Percentiles rank a stretch among this genome's conserved stretches.
These are phyloP conservation scores for Amphiprion clarkii DNA, from an alignment of 2,797 vertebrate species.

Conservation along the genomic window DNA sequence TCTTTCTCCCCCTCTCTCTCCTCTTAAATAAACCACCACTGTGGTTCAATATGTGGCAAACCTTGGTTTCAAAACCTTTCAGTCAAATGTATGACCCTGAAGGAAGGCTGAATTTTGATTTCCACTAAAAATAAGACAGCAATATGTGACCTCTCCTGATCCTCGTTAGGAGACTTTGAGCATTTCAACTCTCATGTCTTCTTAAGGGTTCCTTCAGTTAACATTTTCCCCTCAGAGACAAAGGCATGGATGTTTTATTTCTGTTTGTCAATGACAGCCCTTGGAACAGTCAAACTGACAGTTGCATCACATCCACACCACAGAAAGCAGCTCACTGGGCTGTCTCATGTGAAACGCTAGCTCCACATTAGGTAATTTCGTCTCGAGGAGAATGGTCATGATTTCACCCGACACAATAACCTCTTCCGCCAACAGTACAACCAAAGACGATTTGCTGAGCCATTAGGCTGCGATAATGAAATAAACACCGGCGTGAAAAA, in stretches of 20 bases:
- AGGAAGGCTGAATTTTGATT: conserved; percentile 15
- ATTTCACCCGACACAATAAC: conserved; percentile 75
- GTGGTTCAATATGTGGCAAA: conserved; percentile 21
- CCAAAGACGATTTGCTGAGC: conserved; percentile 73
- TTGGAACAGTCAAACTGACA: conserved; percentile 37
- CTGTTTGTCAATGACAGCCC: conserved; percentile 32
- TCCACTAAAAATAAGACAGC: not conserved
- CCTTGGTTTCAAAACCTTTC: conserved; percentile 36
- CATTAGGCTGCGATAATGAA: conserved; percentile 81
- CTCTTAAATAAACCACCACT: conserved; percentile 22
- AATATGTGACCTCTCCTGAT: conserved; percentile 21
- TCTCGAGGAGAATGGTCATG: conserved; percentile 58
- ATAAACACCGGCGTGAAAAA: conserved; percentile 81
- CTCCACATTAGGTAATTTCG: conserved; percentile 70
- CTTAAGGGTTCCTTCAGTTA: not conserved
- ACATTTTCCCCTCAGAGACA: conserved; percentile 31
- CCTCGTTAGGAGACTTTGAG: not conserved
- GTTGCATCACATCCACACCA: conserved; percentile 34
- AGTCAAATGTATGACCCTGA: conserved; percentile 20
- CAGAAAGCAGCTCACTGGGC: conserved; percentile 17
- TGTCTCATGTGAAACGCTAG: conserved; percentile 69
- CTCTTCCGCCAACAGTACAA: conserved; percentile 63
- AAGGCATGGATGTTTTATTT: conserved; percentile 11
- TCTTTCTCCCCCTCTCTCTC: conserved; percentile 9
- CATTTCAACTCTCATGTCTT: not conserved